phyloP scores from a whole-genome alignment of 2,888 invertebrate genomes.

The Drosophila fulvimacula region DNA sequence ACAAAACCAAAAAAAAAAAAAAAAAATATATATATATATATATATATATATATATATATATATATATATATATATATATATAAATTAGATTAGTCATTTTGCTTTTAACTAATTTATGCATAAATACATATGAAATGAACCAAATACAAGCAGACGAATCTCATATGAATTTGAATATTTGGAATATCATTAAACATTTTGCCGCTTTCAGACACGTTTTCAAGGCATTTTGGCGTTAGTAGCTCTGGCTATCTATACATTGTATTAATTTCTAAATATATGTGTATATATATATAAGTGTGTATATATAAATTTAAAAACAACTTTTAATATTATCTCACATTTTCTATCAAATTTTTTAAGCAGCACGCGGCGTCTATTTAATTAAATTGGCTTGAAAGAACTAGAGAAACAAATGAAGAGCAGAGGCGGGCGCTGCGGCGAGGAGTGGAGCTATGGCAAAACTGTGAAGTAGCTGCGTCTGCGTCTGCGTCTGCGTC shows the following conservation, averaged over 20 bases:
- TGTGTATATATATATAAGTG: background rate
- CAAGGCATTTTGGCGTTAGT: slow-evolving; percentile 42
- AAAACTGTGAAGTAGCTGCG: slow-evolving; percentile 40
- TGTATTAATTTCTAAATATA: slow-evolving; percentile 42
- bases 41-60: background rate
- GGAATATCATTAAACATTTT: slow-evolving; percentile 33
- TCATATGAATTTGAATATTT: slow-evolving; percentile 14
- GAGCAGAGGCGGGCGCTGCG: background rate
- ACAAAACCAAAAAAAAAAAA: too few relatives aligned
- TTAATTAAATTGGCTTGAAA: slow-evolving; percentile 63
- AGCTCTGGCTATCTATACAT: slow-evolving; percentile 8
- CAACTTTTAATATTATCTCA: slow-evolving; percentile 58
- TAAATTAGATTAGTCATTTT: slow-evolving; percentile 45
- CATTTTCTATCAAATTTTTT: slow-evolving; percentile 63
- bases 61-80: background rate
- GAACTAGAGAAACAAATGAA: slow-evolving; percentile 10
- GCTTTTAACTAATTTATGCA: slow-evolving; percentile 33
- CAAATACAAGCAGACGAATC: slow-evolving; percentile 7
- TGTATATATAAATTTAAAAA: slow-evolving; percentile 31
- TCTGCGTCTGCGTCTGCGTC: slow-evolving; percentile 37
- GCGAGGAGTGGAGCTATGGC: slow-evolving; percentile 23
- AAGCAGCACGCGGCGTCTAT: slow-evolving; percentile 66
- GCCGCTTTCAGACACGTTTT: slow-evolving; percentile 41
- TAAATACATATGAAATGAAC: slow-evolving; percentile 42
- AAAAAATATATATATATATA: background rate